Evolutionary conservation across 1,140 invertebrate species (phyloP).

Genomic region (Mylabris phalerata): DNA sequence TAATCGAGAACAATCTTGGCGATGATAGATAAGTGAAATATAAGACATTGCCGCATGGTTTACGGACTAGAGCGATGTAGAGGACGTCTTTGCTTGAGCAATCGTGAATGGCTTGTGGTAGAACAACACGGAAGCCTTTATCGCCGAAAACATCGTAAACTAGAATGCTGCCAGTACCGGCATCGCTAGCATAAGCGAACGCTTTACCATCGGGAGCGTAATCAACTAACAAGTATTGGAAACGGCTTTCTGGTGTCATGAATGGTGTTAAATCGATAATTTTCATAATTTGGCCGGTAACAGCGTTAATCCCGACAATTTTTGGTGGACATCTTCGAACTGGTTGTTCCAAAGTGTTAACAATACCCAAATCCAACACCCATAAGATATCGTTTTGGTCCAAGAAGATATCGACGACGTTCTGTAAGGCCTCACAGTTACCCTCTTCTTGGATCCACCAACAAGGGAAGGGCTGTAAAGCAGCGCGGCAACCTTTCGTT

Average conservation of each 20-base stretch:
- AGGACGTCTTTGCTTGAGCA: constrained; percentile 47
- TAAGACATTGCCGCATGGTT: constrained; percentile 45
- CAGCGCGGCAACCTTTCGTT: constrained; percentile 41
- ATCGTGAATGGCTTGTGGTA: constrained; percentile 46
- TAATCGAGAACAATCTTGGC: constrained; percentile 50
- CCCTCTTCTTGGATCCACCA: constrained; percentile 55
- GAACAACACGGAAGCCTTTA: constrained; percentile 49
- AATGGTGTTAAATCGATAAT: constrained; percentile 51
- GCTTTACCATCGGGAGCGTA: constrained; percentile 45
- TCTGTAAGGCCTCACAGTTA: constrained; percentile 50
- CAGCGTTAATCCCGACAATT: constrained; percentile 54
- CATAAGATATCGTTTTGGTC: constrained; percentile 51
- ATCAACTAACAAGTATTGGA: constrained; percentile 59
- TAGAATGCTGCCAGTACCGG: constrained; percentile 50
- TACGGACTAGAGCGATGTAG: constrained; percentile 48
- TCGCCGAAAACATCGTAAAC: constrained; percentile 49
- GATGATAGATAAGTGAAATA: constrained; percentile 56
- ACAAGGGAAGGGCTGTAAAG: constrained; percentile 49
- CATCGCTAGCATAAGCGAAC: constrained; percentile 51
- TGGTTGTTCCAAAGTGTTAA: constrained; percentile 52
- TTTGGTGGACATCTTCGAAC: constrained; percentile 58
- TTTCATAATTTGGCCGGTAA: constrained; percentile 54
- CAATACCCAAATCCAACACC: constrained; percentile 54
- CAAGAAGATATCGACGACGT: constrained; percentile 52
- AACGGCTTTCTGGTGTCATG: constrained; percentile 46